phyloP scores from a whole-genome alignment of 1,140 invertebrate genomes.

The Yoshiicerus persimilis region DNA sequence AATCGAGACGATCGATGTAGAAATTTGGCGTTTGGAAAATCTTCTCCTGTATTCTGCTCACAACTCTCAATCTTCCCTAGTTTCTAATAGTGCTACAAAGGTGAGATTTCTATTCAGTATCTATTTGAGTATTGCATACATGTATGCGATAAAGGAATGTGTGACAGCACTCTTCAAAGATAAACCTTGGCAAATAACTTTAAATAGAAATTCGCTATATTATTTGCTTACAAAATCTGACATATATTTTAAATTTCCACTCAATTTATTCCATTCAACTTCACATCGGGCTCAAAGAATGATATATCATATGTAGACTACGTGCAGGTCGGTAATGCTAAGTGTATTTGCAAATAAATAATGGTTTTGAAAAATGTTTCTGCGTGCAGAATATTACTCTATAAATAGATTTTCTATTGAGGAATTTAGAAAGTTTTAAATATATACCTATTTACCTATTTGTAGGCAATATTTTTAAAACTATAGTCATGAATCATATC shows the following conservation, averaged over 20 bases:
- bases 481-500: no score
- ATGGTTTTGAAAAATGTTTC: no score
- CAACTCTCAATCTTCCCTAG: slow-evolving; percentile 52
- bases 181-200: background rate
- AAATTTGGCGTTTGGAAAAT: slow-evolving; percentile 74
- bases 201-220: background rate
- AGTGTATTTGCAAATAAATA: background rate
- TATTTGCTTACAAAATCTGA: background rate
- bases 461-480: no score
- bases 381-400: no score
- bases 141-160: background rate
- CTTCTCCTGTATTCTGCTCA: slow-evolving; percentile 59
- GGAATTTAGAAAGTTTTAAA: no score
- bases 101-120: background rate
- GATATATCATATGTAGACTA: background rate
- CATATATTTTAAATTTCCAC: background rate
- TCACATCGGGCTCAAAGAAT: background rate
- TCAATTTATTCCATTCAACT: background rate
- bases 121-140: background rate
- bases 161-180: background rate
- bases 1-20: slow-evolving; percentile 74
- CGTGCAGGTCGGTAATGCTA: no score
- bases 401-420: no score
- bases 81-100: background rate
- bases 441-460: no score